phyloP scores from a whole-genome alignment of 1,140 invertebrate species.

The Dolichoris vasculosae region DNA sequence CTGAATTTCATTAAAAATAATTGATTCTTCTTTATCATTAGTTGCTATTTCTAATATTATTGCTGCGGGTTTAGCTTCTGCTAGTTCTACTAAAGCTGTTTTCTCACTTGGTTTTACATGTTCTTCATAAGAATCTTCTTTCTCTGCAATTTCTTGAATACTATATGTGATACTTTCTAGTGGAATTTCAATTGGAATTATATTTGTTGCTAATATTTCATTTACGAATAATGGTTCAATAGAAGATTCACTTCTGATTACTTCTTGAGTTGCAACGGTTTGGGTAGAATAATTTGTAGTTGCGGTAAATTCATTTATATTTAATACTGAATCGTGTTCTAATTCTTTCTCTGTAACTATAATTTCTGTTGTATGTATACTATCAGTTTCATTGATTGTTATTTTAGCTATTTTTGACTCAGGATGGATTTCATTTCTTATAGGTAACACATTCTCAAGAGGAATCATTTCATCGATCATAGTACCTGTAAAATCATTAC shows the following conservation, averaged over 20 bases:
- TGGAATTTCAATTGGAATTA: slow-evolving; percentile 72
- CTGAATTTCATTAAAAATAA: slow-evolving; percentile 61
- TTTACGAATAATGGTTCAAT: slow-evolving; percentile 70
- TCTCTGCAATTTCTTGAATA: slow-evolving; percentile 76
- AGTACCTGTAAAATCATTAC: slow-evolving; percentile 73
- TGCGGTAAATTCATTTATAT: slow-evolving; percentile 69
- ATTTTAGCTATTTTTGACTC: slow-evolving; percentile 72
- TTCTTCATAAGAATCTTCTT: slow-evolving; percentile 73
- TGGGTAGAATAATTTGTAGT: slow-evolving; percentile 55
- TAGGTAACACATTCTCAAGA: slow-evolving; percentile 70
- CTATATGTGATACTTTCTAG: slow-evolving; percentile 75
- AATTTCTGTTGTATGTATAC: slow-evolving; percentile 75
- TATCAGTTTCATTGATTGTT: slow-evolving; percentile 73
- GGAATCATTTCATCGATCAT: slow-evolving; percentile 74
- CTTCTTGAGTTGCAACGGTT: slow-evolving; percentile 72
- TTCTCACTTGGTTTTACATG: slow-evolving; percentile 73
- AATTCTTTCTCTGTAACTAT: slow-evolving; percentile 71
- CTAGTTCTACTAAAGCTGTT: slow-evolving; percentile 72
- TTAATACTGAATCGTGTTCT: slow-evolving; percentile 64
- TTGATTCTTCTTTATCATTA: slow-evolving; percentile 76
- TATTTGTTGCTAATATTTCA: slow-evolving; percentile 63
- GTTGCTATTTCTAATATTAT: slow-evolving; percentile 74
- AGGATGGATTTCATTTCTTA: slow-evolving; percentile 64
- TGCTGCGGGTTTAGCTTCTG: slow-evolving; percentile 71
- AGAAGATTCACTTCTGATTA: slow-evolving; percentile 74